Evolutionary conservation across 2,797 vertebrate species (phyloP).

Genomic region (Varecia variegata): DNA sequence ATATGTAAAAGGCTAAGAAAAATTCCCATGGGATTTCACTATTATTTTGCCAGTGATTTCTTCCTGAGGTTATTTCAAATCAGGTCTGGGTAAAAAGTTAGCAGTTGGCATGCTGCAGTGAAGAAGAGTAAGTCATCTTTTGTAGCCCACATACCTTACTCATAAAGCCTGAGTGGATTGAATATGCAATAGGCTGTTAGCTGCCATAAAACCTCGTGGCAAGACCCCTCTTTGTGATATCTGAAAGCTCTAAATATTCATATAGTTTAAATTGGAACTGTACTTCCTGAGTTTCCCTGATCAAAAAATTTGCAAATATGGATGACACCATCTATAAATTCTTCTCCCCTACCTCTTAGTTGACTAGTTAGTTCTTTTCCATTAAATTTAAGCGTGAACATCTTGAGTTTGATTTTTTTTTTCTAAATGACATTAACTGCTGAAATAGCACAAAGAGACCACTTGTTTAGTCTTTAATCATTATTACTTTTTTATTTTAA

Average conservation of each 20-base stretch:
- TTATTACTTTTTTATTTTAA: slow-evolving; percentile 30
- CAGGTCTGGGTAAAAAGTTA: not conserved
- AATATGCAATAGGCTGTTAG: not conserved
- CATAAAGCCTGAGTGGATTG: not conserved
- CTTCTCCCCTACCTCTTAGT: not conserved
- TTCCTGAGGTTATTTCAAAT: slow-evolving; percentile 11
- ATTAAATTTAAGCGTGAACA: slow-evolving; percentile 24
- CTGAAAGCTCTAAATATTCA: slow-evolving; percentile 41
- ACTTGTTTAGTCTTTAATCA: slow-evolving; percentile 52
- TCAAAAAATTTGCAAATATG: slow-evolving; percentile 39
- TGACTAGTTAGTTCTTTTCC: slow-evolving; percentile 32
- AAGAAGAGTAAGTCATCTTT: not conserved
- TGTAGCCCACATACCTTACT: not conserved
- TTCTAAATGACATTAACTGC: slow-evolving; percentile 29
- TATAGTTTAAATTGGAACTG: slow-evolving; percentile 33
- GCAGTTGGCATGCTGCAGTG: not conserved
- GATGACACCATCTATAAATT: slow-evolving; percentile 40
- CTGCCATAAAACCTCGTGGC: not conserved
- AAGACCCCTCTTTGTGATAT: not conserved
- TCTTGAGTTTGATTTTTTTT: slow-evolving; percentile 1
- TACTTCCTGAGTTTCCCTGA: slow-evolving; percentile 24
- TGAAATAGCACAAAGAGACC: slow-evolving; percentile 15
- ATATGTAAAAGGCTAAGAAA: not conserved
- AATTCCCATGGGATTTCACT: not conserved
- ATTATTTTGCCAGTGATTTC: not conserved